These are phyloP conservation scores for Schrankia costaestrigalis DNA, from an alignment of 2,888 invertebrate species.

Conservation along the genomic window DNA sequence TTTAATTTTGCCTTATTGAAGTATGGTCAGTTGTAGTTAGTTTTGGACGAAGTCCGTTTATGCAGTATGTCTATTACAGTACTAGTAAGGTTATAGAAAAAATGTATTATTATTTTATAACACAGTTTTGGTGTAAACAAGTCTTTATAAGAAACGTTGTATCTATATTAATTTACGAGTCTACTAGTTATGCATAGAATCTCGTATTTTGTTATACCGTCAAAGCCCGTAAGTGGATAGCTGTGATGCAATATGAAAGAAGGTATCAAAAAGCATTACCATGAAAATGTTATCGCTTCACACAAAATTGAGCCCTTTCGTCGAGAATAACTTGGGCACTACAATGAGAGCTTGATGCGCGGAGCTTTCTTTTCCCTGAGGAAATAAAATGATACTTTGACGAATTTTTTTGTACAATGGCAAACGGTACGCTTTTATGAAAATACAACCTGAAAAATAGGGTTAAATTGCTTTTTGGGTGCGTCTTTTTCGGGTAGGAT, in stretches of 20 bases:
- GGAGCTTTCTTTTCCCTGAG: conserved; percentile 32
- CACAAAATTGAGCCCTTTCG: conserved; percentile 55
- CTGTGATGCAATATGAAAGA: conserved; percentile 39
- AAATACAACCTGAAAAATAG: conserved; percentile 7
- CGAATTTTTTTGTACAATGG: conserved; percentile 17
- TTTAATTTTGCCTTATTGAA: no score
- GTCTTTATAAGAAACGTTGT: conserved; percentile 3
- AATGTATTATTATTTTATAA: no score
- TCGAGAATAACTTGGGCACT: conserved; percentile 47
- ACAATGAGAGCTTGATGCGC: conserved; percentile 42
- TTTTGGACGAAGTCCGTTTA: no score
- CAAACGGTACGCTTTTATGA: conserved; percentile 5
- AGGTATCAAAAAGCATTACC: conserved; percentile 53
- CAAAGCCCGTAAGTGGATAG: conserved; percentile 35
- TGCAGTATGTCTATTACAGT: no score
- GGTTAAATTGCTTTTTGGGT: no score
- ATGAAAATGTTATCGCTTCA: conserved; percentile 59
- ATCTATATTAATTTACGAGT: conserved; percentile 16
- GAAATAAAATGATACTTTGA: conserved; percentile 38
- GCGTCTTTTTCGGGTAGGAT: no score
- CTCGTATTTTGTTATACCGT: conserved; percentile 32
- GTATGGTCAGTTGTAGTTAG: no score
- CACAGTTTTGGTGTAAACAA: conserved; percentile 3
- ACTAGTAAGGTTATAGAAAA: no score
- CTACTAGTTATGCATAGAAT: conserved; percentile 37